Base-by-base conservation (phyloP, 1,140 invertebrate species). In the Cotesia glomerata region DNA sequence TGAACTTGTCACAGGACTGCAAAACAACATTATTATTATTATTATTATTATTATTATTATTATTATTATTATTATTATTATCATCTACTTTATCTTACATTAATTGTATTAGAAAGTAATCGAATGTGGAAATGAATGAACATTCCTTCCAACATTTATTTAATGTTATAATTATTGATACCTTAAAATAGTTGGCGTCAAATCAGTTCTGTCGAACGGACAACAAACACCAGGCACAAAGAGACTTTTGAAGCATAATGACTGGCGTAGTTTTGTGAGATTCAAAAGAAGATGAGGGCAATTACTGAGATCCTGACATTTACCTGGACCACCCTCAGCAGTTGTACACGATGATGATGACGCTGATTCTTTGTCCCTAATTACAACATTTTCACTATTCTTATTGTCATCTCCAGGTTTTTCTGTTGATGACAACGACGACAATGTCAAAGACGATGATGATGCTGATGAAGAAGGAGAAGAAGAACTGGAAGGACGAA, bases 151-250 rank as follows among this genome's bases (percentile, higher is more conserved):
- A 14, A 13, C 49, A 4, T 45, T 49, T 49, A 16, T 45, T 45
- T 45, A 45, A 8, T 45, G 49, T 51, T 51, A 16, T 13, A 62
- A 67, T 26, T 26, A 26, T 52, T 26, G 11, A 49, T 36, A 16
- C 36, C 16, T 18, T 51, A 16, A 26, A 16, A 14, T 36, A 59
- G 66, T 35, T 16, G 56, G 39, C 14, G 54, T 49, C n/a, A 56
- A 51, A 5, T 78, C 79, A 2, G 72, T 71, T 74, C 83, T 84
- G 34, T 90, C 86, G 72, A 89, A 75, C 0, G 95, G 95, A 86
- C 95, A 97, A 80, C 95, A 97, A 2, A 97, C 95, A 14, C 95
- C 96, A 2, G 96, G 96, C 2, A 96, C 93, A 78, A 97, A 96
- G 1, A 97, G 87, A 74, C 93, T 94, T 85, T 97, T 96, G 80